Conservation (phyloP, 2,113 vertebrate genomes). For the Perognathus longimembris region DNA sequence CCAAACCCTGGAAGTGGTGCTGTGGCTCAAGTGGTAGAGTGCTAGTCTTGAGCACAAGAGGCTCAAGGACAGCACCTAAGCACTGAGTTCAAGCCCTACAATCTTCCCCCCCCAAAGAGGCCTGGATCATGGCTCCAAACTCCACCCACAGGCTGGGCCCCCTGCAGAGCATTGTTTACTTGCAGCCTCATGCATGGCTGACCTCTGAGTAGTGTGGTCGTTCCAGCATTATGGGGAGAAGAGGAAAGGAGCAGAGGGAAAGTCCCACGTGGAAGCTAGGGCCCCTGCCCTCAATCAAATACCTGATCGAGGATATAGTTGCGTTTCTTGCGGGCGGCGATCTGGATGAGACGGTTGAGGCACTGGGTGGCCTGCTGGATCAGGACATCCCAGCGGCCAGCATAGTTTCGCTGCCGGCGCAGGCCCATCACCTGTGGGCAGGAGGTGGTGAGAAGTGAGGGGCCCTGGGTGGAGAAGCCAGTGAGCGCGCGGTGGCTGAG, state of each 20-base stretch:
- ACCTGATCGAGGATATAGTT: conserved; percentile 98
- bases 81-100: no score
- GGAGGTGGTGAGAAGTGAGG: background rate
- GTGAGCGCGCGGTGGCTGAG: no score
- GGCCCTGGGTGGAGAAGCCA: background rate
- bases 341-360: conserved; percentile 95
- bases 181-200: background rate
- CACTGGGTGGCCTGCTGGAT: conserved; percentile 96
- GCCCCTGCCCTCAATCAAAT: conserved; percentile 43
- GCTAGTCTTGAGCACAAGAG: no score
- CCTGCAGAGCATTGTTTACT: background rate
- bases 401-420: conserved; percentile 93
- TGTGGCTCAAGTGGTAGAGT: no score
- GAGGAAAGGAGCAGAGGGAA: background rate
- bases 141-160: no score
- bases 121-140: background rate
- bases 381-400: conserved; percentile 94
- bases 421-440: conserved; percentile 92
- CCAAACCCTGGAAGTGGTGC: no score
- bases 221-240: background rate
- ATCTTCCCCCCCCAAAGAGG: no score
- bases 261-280: background rate
- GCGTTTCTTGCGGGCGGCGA: conserved; percentile 93
- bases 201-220: background rate
- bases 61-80: no score